A percentile compares a stretch with the other conserved stretches of the same genome.
phyloP scores from a whole-genome alignment of 1,140 invertebrate species.

The Achroia grisella region DNA sequence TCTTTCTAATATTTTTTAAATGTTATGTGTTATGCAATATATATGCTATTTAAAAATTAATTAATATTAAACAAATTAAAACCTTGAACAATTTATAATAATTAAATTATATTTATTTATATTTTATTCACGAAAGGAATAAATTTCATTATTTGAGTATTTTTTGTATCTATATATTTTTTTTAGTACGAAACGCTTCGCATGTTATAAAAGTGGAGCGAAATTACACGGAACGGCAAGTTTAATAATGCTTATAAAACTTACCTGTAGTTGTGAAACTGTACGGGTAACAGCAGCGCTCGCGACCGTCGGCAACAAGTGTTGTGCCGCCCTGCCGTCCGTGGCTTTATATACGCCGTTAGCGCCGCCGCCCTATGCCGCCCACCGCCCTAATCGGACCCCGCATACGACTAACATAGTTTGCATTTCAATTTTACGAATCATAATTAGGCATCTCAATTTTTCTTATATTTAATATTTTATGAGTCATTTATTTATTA shows the following conservation, averaged over 20 bases:
- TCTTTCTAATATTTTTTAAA: too few species aligned
- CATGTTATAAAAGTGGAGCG: too few species aligned
- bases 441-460: conserved; percentile 30
- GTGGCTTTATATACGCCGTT: conserved; percentile 37
- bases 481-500: not conserved
- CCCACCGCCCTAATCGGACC: conserved; percentile 31
- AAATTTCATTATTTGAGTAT: too few species aligned
- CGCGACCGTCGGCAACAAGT: conserved; percentile 48
- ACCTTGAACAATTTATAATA: too few species aligned
- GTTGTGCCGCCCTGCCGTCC: conserved; percentile 45
- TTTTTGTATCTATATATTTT: too few species aligned
- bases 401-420: conserved; percentile 43
- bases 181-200: too few species aligned
- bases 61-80: too few species aligned
- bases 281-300: conserved; percentile 13
- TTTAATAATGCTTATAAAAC: conserved; percentile 4
- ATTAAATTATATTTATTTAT: too few species aligned
- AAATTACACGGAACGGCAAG: too few species aligned
- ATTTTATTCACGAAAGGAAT: too few species aligned
- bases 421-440: conserved; percentile 49
- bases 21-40: too few species aligned
- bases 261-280: conserved; percentile 33
- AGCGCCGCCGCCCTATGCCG: conserved; percentile 36
- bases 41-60: too few species aligned
- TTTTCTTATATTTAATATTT: not conserved